Base-by-base conservation (phyloP, 2,888 invertebrate genomes). In the Pseudolycoriella hygida region DNA sequence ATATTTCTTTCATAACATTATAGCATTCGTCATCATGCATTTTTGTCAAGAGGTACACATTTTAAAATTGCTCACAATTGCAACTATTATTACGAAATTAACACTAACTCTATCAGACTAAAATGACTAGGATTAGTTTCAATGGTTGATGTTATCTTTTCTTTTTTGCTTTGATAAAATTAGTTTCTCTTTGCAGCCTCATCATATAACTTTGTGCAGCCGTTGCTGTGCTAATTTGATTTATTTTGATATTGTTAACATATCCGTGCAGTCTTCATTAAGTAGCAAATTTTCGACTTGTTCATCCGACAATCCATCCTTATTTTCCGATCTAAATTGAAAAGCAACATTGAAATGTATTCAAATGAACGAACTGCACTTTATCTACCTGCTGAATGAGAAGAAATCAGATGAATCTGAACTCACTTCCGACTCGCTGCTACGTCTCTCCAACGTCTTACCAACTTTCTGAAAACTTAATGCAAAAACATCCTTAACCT, bases 401-500 rank as follows among this genome's bases (percentile, higher is more conserved):
- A 63, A 64, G 54, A 65, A 65, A 50, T 65, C 64, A 47, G 58
- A 44, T 46, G 50, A 42, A 18, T 19, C 34, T 47, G 57, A 67
- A 47, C 72, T 58, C 62, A 73, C 54, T 66, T 76, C 73, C 0
- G 80, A 78, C 53, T 77, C 75, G 44, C 81, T 81, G 25, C 78
- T 78, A 50, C 83, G 73, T 10, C 84, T 70, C 61, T 84, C 84
- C 45, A 75, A 68, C 40, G 71, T 71, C 51, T 76, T 76, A 54
- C 77, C 77, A 46, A 78, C 67, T 69, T 68, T 76, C 70, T 77
- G 76, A 61, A 79, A 77, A 57, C 85, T 83, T 59, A 84, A 83
- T 45, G 70, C 75, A 52, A 85, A 77, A 56, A 84, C 78, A 64
- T 85, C 86, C 61, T 85, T 85, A 49, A 86, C 78, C 56, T 79